Conservation (phyloP, 2,797 vertebrate species). For the Anas bahamensis region DNA sequence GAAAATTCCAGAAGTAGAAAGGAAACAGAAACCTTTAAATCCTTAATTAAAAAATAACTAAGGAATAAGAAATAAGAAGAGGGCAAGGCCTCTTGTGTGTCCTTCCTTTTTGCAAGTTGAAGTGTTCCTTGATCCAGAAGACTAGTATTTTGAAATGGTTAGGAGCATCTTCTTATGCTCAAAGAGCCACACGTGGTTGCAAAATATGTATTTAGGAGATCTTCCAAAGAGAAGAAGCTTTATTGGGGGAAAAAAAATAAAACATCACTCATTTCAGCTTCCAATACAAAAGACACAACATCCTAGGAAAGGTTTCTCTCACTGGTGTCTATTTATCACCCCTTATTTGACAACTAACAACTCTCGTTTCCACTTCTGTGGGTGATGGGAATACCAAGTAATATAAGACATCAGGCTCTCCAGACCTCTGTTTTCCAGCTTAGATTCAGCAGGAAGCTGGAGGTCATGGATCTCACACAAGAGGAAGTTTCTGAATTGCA, state of each 20-base stretch:
- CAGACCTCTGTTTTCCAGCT: not conserved
- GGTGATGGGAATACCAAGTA: not conserved
- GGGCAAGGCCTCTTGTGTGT: not conserved
- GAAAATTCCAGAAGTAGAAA: not conserved
- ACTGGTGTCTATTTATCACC: not conserved
- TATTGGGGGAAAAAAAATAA: not conserved
- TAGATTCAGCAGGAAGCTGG: not conserved
- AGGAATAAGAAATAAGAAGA: not conserved
- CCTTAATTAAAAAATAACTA: not conserved
- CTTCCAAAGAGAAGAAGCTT: not conserved
- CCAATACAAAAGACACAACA: not conserved
- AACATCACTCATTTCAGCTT: not conserved
- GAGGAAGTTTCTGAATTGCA: not conserved
- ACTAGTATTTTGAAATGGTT: not conserved
- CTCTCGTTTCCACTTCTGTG: not conserved
- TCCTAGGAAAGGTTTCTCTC: not conserved
- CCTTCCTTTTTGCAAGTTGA: not conserved
- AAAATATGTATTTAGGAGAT: not conserved
- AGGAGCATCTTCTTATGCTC: not conserved
- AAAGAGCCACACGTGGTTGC: not conserved
- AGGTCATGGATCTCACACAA: not conserved
- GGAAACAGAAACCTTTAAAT: not conserved
- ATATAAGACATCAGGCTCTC: not conserved
- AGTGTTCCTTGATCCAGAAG: not conserved
- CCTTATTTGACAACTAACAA: not conserved